Evolutionary conservation across 2,888 invertebrate species (phyloP), one percentile per base, ranked within the genome.

Genomic region (Drosophila subquinaria): DNA sequence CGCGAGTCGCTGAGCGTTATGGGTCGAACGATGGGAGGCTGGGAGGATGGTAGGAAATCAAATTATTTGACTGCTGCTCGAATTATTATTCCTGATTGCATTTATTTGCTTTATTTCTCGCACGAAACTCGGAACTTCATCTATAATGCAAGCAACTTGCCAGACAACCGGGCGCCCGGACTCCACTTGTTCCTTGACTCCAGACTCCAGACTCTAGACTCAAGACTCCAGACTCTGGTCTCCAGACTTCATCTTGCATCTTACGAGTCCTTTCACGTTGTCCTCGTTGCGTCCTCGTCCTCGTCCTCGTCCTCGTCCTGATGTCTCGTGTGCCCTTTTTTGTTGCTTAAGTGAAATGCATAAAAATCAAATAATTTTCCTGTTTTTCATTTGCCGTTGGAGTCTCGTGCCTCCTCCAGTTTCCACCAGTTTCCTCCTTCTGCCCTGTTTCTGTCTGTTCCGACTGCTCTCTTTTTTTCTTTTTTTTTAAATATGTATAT

Each of bases 361-460:
- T 86, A 88, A 86, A 86, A 86, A 86, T 86, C 88, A 86, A 89
- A 86, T 88, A 89, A 89, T 89, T 89, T 86, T 89, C 80, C 88
- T 87, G 89, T 75, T 83, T 89, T 79, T 84, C 82, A 82, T 88
- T 88, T 77, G 71, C 75, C 63, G 35, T 51, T 66, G 50, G 55
- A 66, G 50, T 48, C 56, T 20, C 9, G 38, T 59, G 45, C 35
- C 57, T 30, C 52, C 5, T 27, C 27, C 17, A 15, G 15, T 30
- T 30, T 35, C 38, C 15, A 42, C 6, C n/a, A 15, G n/a, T 30
- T 30, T 35, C 38, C 15, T 47, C 6, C 11, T 17, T n/a, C 15
- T 23, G 13, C 5, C 30, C 36, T 4, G 13, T 40, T 27, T 53
- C 33, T 4, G 2, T 23, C 35, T 42, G 4, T 33, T 27, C 17